Conservation (phyloP, 2,797 vertebrate genomes). For the Rhinatrema bivittatum region DNA sequence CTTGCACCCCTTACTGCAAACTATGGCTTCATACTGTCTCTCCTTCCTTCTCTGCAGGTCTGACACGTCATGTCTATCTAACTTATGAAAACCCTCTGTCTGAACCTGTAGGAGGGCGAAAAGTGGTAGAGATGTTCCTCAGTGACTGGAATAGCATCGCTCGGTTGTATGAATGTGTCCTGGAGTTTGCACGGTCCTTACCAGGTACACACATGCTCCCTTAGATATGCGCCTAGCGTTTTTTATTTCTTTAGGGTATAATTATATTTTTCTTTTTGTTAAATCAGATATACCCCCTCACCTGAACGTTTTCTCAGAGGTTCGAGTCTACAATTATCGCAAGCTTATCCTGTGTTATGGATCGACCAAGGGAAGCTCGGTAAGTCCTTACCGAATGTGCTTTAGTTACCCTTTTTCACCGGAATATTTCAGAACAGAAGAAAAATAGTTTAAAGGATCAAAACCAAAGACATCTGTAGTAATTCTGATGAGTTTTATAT, state of each 20-base stretch:
- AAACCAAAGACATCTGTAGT: too few species aligned
- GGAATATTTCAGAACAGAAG: background rate
- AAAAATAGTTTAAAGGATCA: too few species aligned
- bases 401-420: background rate
- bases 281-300: constrained; percentile 85
- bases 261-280: constrained; percentile 10
- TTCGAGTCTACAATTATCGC: constrained; percentile 93
- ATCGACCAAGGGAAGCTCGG: constrained; percentile 93
- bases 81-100: constrained; percentile 94
- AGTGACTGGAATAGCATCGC: constrained; percentile 96
- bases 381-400: constrained; percentile 39
- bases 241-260: background rate
- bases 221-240: too few species aligned
- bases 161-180: constrained; percentile 90
- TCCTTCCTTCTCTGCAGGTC: constrained; percentile 53
- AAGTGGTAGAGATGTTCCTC: constrained; percentile 97
- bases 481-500: too few species aligned
- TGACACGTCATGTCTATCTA: constrained; percentile 90
- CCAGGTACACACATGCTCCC: constrained; percentile 63
- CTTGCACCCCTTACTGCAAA: background rate
- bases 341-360: constrained; percentile 96
- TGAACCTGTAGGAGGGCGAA: constrained; percentile 92
- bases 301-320: constrained; percentile 91
- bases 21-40: constrained; percentile 4
- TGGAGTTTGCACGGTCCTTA: constrained; percentile 84